Evolutionary conservation across 2,113 vertebrate genomes (phyloP), one percentile per base, ranked within the genome.

Genomic region (Girardinichthys multiradiatus): DNA sequence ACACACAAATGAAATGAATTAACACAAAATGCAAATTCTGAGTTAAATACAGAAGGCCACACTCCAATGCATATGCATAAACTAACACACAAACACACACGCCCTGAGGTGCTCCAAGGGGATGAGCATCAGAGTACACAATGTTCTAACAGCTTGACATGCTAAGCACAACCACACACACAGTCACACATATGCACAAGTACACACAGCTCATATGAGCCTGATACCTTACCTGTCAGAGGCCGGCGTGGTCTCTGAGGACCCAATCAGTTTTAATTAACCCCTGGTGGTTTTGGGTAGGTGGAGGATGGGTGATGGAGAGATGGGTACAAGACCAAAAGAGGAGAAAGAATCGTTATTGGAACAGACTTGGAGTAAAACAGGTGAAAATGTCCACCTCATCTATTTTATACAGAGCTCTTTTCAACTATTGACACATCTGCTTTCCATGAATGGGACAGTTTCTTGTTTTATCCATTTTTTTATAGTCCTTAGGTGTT

Each of bases 191-290:
- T 48, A 77, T 4, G 29, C 76, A 85, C 76, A 84, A 27, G 77
- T 59, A 87, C 79, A 77, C 76, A 79, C 35, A 0, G 64, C 76
- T 84, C 78, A 73, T 54, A 58, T 73, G 70, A 85, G 83, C 77
- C 77, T 67, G 83, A 82, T 85, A 81, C 85, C 89, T 89, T 91
- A 90, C 90, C 93, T 94, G 92, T 92, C 92, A 92, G 81, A 90
- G 92, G 89, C 92, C 93, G 92, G 93, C 93, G 93, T 92, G 89
- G 79, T 90, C 93, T 89, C 93, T 1, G 54, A 68, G 83, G 93
- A 87, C 83, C 92, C 89, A 94, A 95, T 94, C 94, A 94, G 90
- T 94, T 94, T 94, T 95, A 94, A 95, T 95, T 93, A 94, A 94
- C 90, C 92, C 93, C 94, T 87, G 73, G 93, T 90, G 94, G 89